Base-by-base conservation (phyloP, 2,888 invertebrate species). In the Julus scanicus region DNA sequence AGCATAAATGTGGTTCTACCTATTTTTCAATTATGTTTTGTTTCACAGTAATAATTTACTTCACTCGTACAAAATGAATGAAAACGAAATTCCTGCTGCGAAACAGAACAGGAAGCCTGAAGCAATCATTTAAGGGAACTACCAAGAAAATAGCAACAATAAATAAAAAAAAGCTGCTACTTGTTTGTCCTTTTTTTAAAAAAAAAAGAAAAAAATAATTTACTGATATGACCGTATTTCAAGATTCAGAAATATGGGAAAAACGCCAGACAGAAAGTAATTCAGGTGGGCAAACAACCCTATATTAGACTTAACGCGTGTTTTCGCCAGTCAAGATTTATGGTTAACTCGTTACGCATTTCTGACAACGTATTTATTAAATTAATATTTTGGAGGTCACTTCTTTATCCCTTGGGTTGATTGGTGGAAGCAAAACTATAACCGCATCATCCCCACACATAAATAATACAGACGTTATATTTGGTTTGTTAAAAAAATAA, bases 341-440 rank as follows among this genome's bases (percentile, higher is more conserved):
- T 80, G 80, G 80, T 37, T 11, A 80, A 80, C 80, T 29, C 80
- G 80, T 80, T 80, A 80, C 80, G 80, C 80, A 37, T 80, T 80
- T 80, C 80, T 80, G 80, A 80, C 80, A 80, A 29, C 80, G 80
- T 80, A 80, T 80, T 80, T 80, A 80, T 80, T 80, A 80, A 80
- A 80, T 80, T 80, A 80, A 80, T 80, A 80, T 80, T 80, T 80
- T 80, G 80, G 80, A 80, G 80, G 80, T 80, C 80, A 80, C 80
- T 80, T 80, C 80, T 80, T 80, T 80, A 80, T 80, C 80, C 80
- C 80, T 80, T 80, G 80, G 80, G 80, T 80, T 80, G 80, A 80
- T 80, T 80, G 80, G 80, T 80, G 80, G 80, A 37, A 29, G 80
- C 37, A 80, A 80, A 80, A 80, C 29, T 80, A 37, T 29, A 37